Evolutionary conservation across 2,113 vertebrate species (phyloP).

Genomic region (Daubentonia madagascariensis): DNA sequence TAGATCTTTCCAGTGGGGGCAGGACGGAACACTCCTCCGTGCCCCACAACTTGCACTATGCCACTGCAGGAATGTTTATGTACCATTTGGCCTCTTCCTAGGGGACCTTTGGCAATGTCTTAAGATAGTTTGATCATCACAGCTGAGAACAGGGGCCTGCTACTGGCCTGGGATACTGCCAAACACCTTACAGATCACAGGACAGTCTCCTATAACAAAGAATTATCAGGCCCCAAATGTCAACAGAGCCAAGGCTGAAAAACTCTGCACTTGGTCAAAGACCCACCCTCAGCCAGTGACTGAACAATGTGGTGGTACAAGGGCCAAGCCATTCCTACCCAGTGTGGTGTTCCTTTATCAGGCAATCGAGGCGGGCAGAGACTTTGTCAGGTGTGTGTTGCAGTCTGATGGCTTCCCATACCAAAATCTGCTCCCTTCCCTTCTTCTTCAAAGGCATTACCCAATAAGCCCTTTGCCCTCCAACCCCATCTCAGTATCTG

Average conservation of each 20-base stretch:
- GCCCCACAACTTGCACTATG: neutral
- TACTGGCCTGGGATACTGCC: neutral
- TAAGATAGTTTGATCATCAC: constrained; percentile 3
- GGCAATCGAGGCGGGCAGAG: neutral
- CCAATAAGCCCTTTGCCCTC: neutral
- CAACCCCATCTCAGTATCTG: neutral
- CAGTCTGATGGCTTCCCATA: neutral
- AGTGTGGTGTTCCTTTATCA: neutral
- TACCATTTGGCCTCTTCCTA: neutral
- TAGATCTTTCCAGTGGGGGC: neutral
- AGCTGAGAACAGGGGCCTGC: neutral
- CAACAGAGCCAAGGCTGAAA: neutral
- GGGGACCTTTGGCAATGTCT: neutral
- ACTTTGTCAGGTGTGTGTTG: neutral
- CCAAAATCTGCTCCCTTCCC: neutral
- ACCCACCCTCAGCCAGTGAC: neutral
- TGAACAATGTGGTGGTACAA: neutral
- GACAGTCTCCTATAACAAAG: neutral
- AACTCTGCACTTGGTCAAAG: neutral
- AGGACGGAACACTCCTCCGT: neutral
- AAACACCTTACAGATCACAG: constrained; percentile 1
- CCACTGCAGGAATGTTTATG: neutral
- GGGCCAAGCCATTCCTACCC: neutral
- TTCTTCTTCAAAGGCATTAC: neutral
- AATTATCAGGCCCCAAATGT: neutral